A percentile compares a stretch with the other conserved stretches of the same genome.
These are phyloP conservation scores for Porites evermanni DNA, from an alignment of 92 coral and sea anemone genomes.

Conservation along the genomic window DNA sequence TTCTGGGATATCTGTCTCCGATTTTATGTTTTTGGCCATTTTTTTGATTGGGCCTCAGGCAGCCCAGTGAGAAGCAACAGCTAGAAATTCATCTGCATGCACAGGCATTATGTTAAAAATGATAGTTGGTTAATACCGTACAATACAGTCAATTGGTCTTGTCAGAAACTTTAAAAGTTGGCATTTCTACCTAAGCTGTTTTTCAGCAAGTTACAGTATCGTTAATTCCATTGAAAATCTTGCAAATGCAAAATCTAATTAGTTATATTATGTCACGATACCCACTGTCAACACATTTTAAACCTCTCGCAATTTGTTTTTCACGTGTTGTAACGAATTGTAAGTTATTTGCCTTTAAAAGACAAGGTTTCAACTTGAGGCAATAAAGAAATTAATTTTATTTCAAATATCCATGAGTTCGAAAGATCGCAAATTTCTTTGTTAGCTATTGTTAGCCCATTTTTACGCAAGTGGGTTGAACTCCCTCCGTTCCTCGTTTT, in stretches of 20 bases:
- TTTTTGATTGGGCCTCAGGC: too few relatives aligned
- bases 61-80: too few relatives aligned
- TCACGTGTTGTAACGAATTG: not conserved
- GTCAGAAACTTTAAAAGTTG: not conserved
- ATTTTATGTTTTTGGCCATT: too few relatives aligned
- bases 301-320: not conserved
- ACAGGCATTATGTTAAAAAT: too few relatives aligned
- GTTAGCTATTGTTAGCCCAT: too few relatives aligned
- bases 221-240: not conserved
- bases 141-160: not conserved
- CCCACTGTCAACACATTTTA: not conserved
- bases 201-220: not conserved
- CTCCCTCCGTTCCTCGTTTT: too few relatives aligned
- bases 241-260: not conserved
- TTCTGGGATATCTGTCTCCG: too few relatives aligned
- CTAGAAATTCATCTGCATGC: too few relatives aligned
- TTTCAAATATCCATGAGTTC: not conserved
- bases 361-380: not conserved
- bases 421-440: too few relatives aligned
- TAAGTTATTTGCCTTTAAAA: not conserved
- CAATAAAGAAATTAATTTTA: not conserved
- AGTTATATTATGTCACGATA: too few relatives aligned
- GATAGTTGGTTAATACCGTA: not conserved
- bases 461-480: too few relatives aligned
- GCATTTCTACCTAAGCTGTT: not conserved